phyloP scores from a whole-genome alignment of 2,888 invertebrate species.

The Euzetes globulus region DNA sequence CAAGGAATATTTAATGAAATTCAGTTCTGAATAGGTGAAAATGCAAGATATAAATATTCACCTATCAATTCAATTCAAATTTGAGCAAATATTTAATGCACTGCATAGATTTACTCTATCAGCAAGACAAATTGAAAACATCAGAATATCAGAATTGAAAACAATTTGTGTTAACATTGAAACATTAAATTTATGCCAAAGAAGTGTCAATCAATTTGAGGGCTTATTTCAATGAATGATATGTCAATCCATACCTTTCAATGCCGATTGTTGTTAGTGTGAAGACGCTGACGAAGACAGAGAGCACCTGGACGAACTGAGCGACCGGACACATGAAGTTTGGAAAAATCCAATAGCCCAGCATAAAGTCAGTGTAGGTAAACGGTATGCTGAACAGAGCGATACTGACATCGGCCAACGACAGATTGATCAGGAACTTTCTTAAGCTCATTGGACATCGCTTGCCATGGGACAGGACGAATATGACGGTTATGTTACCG shows the following conservation, averaged over 20 bases:
- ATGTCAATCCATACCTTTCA: neutral
- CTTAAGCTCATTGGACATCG: neutral
- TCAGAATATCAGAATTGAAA: no score
- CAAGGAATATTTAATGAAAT: no score
- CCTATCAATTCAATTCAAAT: no score
- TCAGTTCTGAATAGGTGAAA: no score
- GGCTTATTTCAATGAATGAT: neutral
- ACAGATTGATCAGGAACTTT: slow-evolving; percentile 14
- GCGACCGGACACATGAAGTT: neutral
- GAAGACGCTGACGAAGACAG: neutral
- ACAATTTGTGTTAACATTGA: no score
- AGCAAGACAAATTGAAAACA: no score
- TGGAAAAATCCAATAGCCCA: slow-evolving; percentile 11
- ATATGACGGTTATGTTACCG: neutral
- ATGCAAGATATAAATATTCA: no score
- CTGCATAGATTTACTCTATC: no score
- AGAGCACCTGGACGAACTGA: neutral
- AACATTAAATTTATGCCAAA: no score
- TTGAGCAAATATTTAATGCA: no score
- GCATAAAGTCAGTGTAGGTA: slow-evolving; percentile 15
- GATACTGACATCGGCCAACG: neutral
- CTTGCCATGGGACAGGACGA: neutral
- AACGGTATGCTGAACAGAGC: neutral
- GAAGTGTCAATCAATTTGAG: neutral
- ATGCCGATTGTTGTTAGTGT: neutral